phyloP scores from a whole-genome alignment of 2,113 vertebrate genomes.

The Smithornis capensis region DNA sequence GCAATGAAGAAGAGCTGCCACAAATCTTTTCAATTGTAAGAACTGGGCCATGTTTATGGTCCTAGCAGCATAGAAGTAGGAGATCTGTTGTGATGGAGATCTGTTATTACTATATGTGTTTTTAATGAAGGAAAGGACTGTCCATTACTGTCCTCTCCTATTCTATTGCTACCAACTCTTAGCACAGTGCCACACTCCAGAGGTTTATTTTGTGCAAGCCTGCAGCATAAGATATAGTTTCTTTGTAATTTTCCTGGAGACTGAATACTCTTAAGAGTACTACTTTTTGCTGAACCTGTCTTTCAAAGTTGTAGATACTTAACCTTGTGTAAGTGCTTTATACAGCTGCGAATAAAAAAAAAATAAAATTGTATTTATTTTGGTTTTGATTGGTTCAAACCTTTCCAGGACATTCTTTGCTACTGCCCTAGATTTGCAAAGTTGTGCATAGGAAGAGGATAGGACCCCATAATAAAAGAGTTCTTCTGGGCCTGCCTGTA shows the following conservation, averaged over 20 bases:
- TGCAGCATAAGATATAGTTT: neutral
- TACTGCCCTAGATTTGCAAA: neutral
- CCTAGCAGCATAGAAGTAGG: neutral
- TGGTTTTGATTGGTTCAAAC: neutral
- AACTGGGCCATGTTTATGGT: neutral
- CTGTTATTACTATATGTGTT: neutral
- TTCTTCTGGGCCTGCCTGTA: neutral
- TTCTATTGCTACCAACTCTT: neutral
- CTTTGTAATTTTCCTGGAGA: neutral
- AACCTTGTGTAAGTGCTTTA: neutral
- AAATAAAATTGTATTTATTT: neutral
- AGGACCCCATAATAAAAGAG: neutral
- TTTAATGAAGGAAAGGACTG: neutral
- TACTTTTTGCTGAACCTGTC: neutral
- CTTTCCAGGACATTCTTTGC: neutral
- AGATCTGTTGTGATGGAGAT: neutral
- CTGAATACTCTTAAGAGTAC: neutral
- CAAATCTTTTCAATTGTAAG: neutral
- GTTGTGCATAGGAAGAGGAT: neutral
- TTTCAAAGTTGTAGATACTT: neutral
- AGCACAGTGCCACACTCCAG: neutral
- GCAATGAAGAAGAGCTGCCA: neutral
- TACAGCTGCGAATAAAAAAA: neutral
- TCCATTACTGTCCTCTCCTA: neutral
- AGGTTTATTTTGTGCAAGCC: neutral